Base-by-base conservation (phyloP, 2,797 vertebrate genomes). In the Pygocentrus nattereri region DNA sequence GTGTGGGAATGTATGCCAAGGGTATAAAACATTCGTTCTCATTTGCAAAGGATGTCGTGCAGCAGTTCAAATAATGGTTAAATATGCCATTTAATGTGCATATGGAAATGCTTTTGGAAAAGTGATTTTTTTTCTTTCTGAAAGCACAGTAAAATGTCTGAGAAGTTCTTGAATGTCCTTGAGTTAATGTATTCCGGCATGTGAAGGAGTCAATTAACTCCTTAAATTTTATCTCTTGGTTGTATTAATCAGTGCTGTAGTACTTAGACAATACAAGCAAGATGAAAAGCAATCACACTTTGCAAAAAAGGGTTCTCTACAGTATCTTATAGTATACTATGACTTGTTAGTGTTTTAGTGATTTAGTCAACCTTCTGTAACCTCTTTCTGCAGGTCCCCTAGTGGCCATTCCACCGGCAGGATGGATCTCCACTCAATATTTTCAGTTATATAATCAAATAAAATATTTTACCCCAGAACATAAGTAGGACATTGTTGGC, bases 31-130 rank as follows among this genome's bases (percentile, higher is more conserved):
- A 75, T 76, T 25, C 76, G 38, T 49, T 72, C 76, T 64, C 65
- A 61, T 87, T 85, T 44, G 49, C 74, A 88, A 84, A 86, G 83
- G 76, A 86, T 88, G 80, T 38, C 52, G 77, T 85, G 77, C 83
- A 74, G 78, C 56, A 19, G 65, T 77, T 69, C 64, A 58, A 50
- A 34, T 87, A 83, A 85, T 31, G 1, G 71, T 83, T 86, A 67
- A 78, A 87, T 81, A 58, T 34, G 15, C 8, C 21, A 76, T 80
- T 85, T 83, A 49, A 54, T 74, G 47, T 65, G 25, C 15, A 74
- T 25, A 11, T 52, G 52, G 61, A 75, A 85, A 81, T 75, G 80
- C 34, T 54, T 49, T 58, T 65, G 64, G 74, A 73, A 34, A 10
- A 34, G 62, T 44, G 79, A 58, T 59, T 68, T 69, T 44, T 47